Evolutionary conservation across 37 sponge, comb jelly and placozoan species (phyloP).

Genomic region (Spongilla lacustris): DNA sequence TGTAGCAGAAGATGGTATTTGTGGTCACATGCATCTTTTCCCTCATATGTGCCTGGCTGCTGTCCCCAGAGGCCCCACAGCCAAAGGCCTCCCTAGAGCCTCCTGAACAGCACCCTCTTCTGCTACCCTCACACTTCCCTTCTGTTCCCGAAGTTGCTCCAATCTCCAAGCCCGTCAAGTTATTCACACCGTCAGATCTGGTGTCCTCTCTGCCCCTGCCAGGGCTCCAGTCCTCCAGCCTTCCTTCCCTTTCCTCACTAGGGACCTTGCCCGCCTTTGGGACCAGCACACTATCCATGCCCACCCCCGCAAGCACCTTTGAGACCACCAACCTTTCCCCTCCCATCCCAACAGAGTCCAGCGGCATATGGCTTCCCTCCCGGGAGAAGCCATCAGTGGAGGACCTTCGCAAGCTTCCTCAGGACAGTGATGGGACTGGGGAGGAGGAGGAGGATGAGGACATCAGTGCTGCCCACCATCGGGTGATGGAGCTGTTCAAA

Average conservation of each 20-base stretch:
- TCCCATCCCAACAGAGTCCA: too few relatives aligned
- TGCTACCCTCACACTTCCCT: neutral
- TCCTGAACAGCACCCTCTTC: neutral
- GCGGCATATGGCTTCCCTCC: too few relatives aligned
- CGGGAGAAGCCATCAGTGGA: neutral
- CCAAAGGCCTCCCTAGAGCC: neutral
- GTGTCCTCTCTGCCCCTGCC: too few relatives aligned
- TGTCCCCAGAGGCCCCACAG: neutral
- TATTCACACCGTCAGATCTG: slow-evolving; percentile 48
- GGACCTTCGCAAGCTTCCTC: neutral
- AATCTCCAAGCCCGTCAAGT: neutral
- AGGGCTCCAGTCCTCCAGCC: slow-evolving; percentile 1
- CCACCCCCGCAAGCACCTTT: neutral
- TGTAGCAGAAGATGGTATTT: too few relatives aligned
- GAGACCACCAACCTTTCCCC: too few relatives aligned
- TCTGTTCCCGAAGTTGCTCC: neutral
- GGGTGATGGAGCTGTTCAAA: neutral
- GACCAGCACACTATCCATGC: neutral
- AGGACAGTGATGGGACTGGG: neutral
- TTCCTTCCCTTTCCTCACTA: neutral
- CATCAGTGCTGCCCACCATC: neutral
- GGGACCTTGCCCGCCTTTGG: slow-evolving; percentile 18
- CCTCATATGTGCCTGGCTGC: too few relatives aligned
- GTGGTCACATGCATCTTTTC: too few relatives aligned
- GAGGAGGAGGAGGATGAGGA: neutral